These are phyloP conservation scores for Halcyon smyrnensis DNA, from an alignment of 2,797 vertebrate genomes.

Conservation along the genomic window DNA sequence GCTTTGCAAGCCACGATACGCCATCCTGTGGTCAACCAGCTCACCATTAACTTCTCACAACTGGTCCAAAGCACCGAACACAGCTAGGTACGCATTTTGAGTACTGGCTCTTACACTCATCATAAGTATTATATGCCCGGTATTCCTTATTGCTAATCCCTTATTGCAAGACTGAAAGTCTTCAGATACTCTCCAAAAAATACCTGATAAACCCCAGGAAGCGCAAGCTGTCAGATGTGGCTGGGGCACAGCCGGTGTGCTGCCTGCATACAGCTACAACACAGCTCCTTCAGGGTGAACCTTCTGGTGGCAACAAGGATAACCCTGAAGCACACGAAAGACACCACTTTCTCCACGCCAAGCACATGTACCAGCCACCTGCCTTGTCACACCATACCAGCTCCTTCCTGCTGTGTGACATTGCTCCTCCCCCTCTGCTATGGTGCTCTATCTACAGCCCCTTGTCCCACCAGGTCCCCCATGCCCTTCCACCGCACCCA, in stretches of 20 bases:
- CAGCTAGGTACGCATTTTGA: fast-evolving
- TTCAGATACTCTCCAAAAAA: not conserved
- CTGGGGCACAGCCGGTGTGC: not conserved
- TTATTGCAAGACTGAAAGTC: not conserved
- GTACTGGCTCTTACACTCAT: fast-evolving
- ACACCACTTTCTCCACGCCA: fast-evolving
- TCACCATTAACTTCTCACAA: not conserved
- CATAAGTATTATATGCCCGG: fast-evolving
- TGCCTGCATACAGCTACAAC: fast-evolving
- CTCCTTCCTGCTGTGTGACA: not conserved
- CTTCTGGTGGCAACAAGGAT: not conserved
- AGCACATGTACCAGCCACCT: not conserved
- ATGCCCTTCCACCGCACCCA: not conserved
- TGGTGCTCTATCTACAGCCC: fast-evolving
- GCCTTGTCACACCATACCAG: not conserved
- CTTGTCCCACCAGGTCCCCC: not conserved
- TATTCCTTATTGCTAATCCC: not conserved
- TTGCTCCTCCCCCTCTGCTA: fast-evolving
- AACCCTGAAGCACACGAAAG: fast-evolving
- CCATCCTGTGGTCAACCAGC: conserved; percentile 50
- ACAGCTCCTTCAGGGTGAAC: fast-evolving
- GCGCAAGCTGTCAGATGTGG: fast-evolving
- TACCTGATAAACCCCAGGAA: fast-evolving
- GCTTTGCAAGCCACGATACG: conserved; percentile 3
- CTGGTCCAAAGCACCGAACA: fast-evolving